Evolutionary conservation across 1,140 invertebrate species (phyloP), one percentile per base, ranked within the genome.

Genomic region (Venustaconcha ellipsiformis): DNA sequence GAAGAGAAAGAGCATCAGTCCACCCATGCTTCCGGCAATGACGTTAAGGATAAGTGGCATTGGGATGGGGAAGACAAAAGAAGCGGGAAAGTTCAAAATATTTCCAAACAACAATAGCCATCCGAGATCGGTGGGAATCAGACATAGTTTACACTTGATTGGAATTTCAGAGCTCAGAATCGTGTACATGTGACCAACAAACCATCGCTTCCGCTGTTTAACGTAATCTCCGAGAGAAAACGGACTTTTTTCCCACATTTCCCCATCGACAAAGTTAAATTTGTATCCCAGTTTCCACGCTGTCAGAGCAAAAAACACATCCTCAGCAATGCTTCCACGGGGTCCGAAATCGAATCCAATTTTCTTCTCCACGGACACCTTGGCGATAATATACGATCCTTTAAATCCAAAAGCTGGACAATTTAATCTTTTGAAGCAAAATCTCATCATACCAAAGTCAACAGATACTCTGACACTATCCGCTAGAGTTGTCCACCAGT

Each of bases 401-500:
- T 99, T 99, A 96, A 97, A 99, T 87, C 97, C 97, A 88, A 99
- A 98, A 15, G 98, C 91, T 17, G 97, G 97, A 86, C 96, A 97
- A 88, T 98, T 96, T 86, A 99, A 98, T 85, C 95, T 92, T 70
- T 94, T 94, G 84, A 99, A 97, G 86, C 98, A 96, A 76, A 97
- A 93, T 84, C 97, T 92, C 20, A 99, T 90, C 89, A 98, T 98
- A 75, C 97, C 97, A 96, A 99, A 97, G 85, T 98, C 96, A 17
- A 83, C 72, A 11, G 83, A 95, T 0, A 99, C 97, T 79, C 97
- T 92, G 88, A 99, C 99, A 83, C 95, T 97, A 89, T 99, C 98
- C 8, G 97, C 97, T 63, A 99, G 90, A 0, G 98, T 99, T 2
- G 97, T 99, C 57, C 98, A 91, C 97, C 97, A 99, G 88, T 99